Evolutionary conservation across 2,888 invertebrate species (phyloP).

Genomic region (Heliconius hortense): DNA sequence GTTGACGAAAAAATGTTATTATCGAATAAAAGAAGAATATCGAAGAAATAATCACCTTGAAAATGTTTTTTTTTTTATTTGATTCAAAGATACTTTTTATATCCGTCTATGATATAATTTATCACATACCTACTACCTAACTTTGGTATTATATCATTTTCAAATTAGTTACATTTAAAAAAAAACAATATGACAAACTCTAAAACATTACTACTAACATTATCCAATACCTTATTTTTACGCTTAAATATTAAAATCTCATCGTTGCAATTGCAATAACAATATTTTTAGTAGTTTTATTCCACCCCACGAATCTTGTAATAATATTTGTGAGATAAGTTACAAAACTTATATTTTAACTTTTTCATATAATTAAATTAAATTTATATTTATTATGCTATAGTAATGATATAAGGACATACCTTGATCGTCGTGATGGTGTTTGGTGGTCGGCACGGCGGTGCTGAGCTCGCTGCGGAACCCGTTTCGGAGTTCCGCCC

Average conservation of each 20-base stretch:
- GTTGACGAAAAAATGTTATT: neutral
- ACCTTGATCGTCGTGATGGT: slow-evolving; percentile 75
- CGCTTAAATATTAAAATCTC: neutral
- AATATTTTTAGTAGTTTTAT: no score
- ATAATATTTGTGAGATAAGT: neutral
- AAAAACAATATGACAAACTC: no score
- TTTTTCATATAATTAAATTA: neutral
- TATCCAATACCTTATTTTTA: neutral
- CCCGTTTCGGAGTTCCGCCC: slow-evolving; percentile 71
- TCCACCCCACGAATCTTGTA: no score
- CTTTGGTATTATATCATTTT: no score
- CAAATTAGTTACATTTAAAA: no score
- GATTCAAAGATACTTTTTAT: no score
- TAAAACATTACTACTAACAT: no score
- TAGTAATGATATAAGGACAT: slow-evolving; percentile 38
- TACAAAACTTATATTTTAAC: neutral
- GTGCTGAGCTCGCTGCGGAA: slow-evolving; percentile 49
- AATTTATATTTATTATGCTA: neutral
- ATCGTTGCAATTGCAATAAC: neutral
- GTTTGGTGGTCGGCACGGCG: slow-evolving; percentile 50
- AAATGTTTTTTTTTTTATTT: no score
- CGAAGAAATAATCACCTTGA: no score
- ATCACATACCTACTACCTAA: no score
- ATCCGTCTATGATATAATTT: no score
- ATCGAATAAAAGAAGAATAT: neutral